Evolutionary conservation across 2,797 vertebrate genomes (phyloP).

Genomic region (Botia kubotai): DNA sequence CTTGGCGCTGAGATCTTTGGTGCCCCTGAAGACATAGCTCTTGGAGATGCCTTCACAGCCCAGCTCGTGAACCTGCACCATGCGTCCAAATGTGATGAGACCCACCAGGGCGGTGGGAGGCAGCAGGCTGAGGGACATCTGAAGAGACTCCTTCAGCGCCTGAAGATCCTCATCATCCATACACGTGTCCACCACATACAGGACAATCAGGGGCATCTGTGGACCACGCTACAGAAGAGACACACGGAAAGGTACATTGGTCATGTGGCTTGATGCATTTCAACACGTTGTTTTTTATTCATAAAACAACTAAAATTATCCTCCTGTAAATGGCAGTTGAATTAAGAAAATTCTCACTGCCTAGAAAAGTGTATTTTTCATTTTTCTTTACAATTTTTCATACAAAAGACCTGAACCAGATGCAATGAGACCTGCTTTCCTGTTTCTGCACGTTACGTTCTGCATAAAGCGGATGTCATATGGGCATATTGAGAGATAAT

Average conservation of each 20-base stretch:
- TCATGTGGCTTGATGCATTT: neutral
- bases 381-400: no score
- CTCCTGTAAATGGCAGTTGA: no score
- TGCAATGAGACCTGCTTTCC: no score
- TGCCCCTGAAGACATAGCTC: constrained; percentile 96
- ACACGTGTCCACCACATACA: constrained; percentile 97
- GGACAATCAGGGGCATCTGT: constrained; percentile 96
- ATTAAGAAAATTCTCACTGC: no score
- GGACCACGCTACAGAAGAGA: constrained; percentile 84
- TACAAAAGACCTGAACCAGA: no score
- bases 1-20: constrained; percentile 92
- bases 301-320: no score
- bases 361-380: no score
- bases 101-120: constrained; percentile 93
- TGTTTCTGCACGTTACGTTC: no score
- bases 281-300: neutral
- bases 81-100: constrained; percentile 95
- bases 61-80: constrained; percentile 96
- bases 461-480: no score
- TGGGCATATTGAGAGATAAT: no score
- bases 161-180: constrained; percentile 98
- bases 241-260: neutral
- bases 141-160: constrained; percentile 94
- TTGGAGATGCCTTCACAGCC: constrained; percentile 97
- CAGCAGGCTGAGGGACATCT: constrained; percentile 94